Percentiles rank a stretch among this genome's conserved stretches.
Evolutionary conservation across 2,888 invertebrate genomes (phyloP).

Genomic region (Apamea monoglypha): DNA sequence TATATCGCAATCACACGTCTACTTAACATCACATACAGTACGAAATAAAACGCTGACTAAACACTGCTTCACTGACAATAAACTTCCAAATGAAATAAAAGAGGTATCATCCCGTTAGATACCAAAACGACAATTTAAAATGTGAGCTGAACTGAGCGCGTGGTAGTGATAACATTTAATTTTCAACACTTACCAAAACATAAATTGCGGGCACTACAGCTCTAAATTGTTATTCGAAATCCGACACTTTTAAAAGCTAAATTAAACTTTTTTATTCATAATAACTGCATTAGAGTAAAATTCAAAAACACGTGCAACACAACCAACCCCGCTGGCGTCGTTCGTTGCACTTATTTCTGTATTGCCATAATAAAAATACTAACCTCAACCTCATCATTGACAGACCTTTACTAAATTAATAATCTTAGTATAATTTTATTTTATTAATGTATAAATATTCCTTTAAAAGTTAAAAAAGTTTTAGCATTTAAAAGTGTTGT

Average conservation of each 20-base stretch:
- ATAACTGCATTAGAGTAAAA: slow-evolving; percentile 67
- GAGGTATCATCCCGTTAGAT: slow-evolving; percentile 38
- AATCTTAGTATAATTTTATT: neutral
- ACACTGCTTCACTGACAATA: slow-evolving; percentile 24
- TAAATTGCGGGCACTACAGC: slow-evolving; percentile 61
- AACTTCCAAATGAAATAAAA: slow-evolving; percentile 41
- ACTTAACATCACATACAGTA: slow-evolving; percentile 9
- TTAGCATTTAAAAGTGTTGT: neutral
- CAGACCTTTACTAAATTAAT: neutral
- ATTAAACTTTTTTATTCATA: slow-evolving; percentile 70
- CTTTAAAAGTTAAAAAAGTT: accelerated
- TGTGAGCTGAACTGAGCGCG: slow-evolving; percentile 77
- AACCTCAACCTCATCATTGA: slow-evolving; percentile 2
- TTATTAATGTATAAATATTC: neutral
- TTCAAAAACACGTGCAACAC: slow-evolving; percentile 74
- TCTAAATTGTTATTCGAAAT: slow-evolving; percentile 41
- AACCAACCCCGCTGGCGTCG: slow-evolving; percentile 74
- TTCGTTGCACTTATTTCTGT: slow-evolving; percentile 72
- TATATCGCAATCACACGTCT: slow-evolving; percentile 15
- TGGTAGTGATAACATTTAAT: slow-evolving; percentile 68
- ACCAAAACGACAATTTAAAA: slow-evolving; percentile 60
- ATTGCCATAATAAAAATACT: slow-evolving; percentile 60
- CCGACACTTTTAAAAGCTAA: slow-evolving; percentile 42
- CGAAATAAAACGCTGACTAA: slow-evolving; percentile 11
- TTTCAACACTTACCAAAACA: slow-evolving; percentile 77